Conservation (phyloP, 2,888 invertebrate species). For the Mongoloraphidia duomilia region DNA sequence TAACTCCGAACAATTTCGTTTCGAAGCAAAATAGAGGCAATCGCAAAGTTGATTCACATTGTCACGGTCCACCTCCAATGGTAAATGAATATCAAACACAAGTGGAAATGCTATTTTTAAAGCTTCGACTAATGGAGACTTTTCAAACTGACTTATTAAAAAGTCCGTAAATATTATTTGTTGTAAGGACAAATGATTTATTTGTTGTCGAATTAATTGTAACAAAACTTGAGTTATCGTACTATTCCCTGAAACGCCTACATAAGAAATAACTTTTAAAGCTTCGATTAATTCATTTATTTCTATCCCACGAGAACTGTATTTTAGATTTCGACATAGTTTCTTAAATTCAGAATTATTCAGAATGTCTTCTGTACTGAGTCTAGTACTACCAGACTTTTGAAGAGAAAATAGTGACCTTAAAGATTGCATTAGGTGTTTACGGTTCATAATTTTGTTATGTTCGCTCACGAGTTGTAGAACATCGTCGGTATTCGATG, state of each 20-base stretch:
- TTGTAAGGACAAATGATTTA: conserved; percentile 42
- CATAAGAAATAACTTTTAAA: conserved; percentile 39
- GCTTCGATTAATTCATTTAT: conserved; percentile 40
- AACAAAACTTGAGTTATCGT: conserved; percentile 45
- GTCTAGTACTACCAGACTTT: conserved; percentile 31
- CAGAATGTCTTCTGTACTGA: conserved; percentile 31
- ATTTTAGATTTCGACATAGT: conserved; percentile 41
- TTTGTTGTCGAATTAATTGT: conserved; percentile 42
- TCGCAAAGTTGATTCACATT: conserved; percentile 36
- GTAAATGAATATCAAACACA: conserved; percentile 48
- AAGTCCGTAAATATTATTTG: conserved; percentile 49
- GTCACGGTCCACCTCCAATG: conserved; percentile 38
- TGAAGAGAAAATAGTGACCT: conserved; percentile 39
- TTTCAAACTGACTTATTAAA: conserved; percentile 35
- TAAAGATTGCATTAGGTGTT: conserved; percentile 41
- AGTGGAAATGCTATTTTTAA: conserved; percentile 48
- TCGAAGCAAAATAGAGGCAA: conserved; percentile 38
- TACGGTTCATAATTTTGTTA: conserved; percentile 33
- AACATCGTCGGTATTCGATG: conserved; percentile 30
- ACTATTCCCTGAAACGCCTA: conserved; percentile 42
- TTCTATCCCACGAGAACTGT: conserved; percentile 36
- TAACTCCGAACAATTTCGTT: conserved; percentile 34
- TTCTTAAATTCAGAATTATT: conserved; percentile 40
- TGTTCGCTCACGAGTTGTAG: conserved; percentile 32
- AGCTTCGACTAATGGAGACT: conserved; percentile 44